Evolutionary conservation across 2,888 invertebrate species (phyloP), one percentile per base, ranked within the genome.

Genomic region (Sipha maydis): DNA sequence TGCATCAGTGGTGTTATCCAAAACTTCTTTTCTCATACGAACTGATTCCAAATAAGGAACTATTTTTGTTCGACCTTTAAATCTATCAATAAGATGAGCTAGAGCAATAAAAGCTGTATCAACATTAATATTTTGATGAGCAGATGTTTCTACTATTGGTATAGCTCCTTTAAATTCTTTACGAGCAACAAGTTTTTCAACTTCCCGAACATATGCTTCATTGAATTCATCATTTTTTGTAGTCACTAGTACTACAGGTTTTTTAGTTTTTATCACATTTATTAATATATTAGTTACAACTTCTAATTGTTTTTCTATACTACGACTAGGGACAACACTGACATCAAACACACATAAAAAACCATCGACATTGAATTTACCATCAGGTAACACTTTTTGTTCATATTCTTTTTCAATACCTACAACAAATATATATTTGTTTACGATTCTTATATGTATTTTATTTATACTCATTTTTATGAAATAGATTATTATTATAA

Each of bases 321-420:
- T 95, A 90, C 98, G 94, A 91, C 98, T 97, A 85, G 97, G 97
- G 91, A 98, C 97, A 85, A 96, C 94, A 92, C 98, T 98, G 90
- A 99, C 98, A 92, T 99, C 99, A 92, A 98, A 99, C 78, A 98
- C 95, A 92, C 98, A 97, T 85, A 99, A 93, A 93, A 98, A 99
- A 83, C 98, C 99, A 92, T 99, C 99, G 89, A 99, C 96, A 90
- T 94, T 94, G 89, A 99, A 93, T 92, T 97, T 96, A 0, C 99
- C 99, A 91, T 99, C 98, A 0, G 98, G 96, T 92, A 98, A 93
- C 90, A 97, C 94, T 92, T 96, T 95, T 92, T 98, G 98, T 91
- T 98, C 98, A 91, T 98, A 98, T 92, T 99, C 98, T 92, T 97
- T 97, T 93, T 99, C 99, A 91, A 99, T 97, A 89, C 99, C 94